phyloP scores from a whole-genome alignment of 2,888 invertebrate species.

The Ashinkailepas kermadecensis region DNA sequence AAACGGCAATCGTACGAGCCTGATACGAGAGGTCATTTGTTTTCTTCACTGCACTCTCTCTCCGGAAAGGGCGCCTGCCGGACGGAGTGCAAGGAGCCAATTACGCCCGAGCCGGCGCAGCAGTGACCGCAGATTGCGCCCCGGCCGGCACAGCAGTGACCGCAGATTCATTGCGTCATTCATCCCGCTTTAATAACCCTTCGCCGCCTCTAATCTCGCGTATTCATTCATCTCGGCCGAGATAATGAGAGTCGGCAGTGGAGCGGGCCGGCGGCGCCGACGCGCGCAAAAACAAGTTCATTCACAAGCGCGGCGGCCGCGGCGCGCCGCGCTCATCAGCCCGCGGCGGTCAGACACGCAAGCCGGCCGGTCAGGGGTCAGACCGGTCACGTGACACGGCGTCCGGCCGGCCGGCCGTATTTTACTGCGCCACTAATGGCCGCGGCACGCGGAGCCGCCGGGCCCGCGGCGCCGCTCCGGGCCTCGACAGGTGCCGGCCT shows the following conservation, averaged over 20 bases:
- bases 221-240: neutral
- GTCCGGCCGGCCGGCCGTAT: neutral
- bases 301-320: neutral
- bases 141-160: neutral
- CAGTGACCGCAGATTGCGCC: too few species aligned
- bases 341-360: neutral
- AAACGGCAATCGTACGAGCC: too few species aligned
- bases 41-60: neutral
- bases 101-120: neutral
- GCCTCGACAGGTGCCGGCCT: neutral
- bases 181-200: neutral
- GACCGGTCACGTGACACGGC: conserved; percentile 5
- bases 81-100: neutral
- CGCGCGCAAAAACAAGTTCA: conserved; percentile 16
- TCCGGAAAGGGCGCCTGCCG: neutral
- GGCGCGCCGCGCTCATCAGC: neutral
- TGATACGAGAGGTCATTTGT: neutral
- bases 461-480: neutral
- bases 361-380: neutral
- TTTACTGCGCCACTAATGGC: neutral
- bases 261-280: neutral
- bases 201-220: neutral
- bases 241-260: neutral
- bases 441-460: neutral
- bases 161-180: conserved; percentile 1